phyloP scores from a whole-genome alignment of 2,888 invertebrate species.

The Aphelenchoides bicaudatus region DNA sequence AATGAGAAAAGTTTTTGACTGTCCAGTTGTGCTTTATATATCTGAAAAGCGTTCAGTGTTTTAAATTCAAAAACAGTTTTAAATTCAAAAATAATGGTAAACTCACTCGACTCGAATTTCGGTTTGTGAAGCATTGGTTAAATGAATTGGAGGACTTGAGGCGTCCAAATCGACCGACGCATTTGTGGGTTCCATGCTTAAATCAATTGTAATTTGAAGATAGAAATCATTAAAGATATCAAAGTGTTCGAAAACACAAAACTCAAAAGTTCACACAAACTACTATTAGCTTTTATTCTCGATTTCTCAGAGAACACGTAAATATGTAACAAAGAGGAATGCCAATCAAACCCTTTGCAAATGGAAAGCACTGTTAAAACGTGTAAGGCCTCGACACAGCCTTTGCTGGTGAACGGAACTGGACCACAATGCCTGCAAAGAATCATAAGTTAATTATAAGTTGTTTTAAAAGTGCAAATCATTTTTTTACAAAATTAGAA shows the following conservation, averaged over 20 bases:
- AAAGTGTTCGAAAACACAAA: slow-evolving; percentile 7
- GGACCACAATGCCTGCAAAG: too few relatives aligned
- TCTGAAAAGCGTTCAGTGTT: slow-evolving; percentile 25
- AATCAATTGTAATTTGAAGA: background rate
- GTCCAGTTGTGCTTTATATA: slow-evolving; percentile 60
- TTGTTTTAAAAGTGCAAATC: too few relatives aligned
- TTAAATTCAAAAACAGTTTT: background rate
- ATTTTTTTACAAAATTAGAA: too few relatives aligned
- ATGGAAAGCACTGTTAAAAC: too few relatives aligned
- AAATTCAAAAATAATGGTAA: too few relatives aligned
- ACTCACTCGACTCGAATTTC: slow-evolving; percentile 60
- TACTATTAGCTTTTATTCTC: too few relatives aligned
- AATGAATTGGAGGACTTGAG: slow-evolving; percentile 25
- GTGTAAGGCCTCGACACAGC: too few relatives aligned
- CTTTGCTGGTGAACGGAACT: too few relatives aligned
- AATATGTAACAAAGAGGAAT: too few relatives aligned
- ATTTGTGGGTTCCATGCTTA: slow-evolving; percentile 29
- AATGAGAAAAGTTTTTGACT: slow-evolving; percentile 56
- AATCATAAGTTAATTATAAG: too few relatives aligned
- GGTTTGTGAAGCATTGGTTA: slow-evolving; percentile 56
- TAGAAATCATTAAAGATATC: background rate
- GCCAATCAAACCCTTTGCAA: too few relatives aligned
- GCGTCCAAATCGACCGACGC: slow-evolving; percentile 24
- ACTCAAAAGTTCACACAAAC: background rate
- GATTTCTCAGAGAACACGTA: too few relatives aligned